These are phyloP conservation scores for Porites evermanni DNA, from an alignment of 92 coral and sea anemone genomes.

Conservation along the genomic window DNA sequence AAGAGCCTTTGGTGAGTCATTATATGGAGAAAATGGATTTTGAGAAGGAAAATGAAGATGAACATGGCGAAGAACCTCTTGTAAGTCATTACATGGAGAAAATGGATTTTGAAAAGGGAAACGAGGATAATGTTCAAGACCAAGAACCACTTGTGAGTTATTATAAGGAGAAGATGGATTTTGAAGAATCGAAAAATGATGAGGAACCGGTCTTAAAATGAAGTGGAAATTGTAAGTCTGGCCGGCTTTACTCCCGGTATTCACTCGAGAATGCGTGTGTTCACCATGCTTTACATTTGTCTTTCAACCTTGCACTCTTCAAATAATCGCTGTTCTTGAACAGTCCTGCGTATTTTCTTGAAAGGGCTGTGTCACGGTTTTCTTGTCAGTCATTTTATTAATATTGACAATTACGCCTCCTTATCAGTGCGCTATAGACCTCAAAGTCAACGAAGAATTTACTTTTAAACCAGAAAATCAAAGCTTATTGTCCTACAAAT, in stretches of 20 bases:
- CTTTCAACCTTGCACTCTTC: too few relatives aligned
- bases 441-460: too few relatives aligned
- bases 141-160: conserved; percentile 34
- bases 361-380: too few relatives aligned
- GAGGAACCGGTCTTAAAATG: conserved; percentile 23
- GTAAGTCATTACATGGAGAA: conserved; percentile 46
- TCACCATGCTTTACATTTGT: neutral
- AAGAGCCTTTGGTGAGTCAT: conserved; percentile 40
- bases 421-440: too few relatives aligned
- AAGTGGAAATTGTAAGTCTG: neutral
- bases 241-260: neutral
- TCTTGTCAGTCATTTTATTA: too few relatives aligned
- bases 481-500: too few relatives aligned
- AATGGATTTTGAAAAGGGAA: conserved; percentile 39
- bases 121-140: neutral
- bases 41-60: conserved; percentile 16
- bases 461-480: too few relatives aligned
- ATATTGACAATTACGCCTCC: too few relatives aligned
- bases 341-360: too few relatives aligned
- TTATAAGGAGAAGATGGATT: conserved; percentile 37
- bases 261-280: neutral
- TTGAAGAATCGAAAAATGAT: conserved; percentile 19
- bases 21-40: conserved; percentile 44
- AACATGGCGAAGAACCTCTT: conserved; percentile 14
- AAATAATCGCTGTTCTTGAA: too few relatives aligned